These are phyloP conservation scores for Hystrix cristata DNA, from an alignment of 2,113 vertebrate genomes.

Conservation along the genomic window DNA sequence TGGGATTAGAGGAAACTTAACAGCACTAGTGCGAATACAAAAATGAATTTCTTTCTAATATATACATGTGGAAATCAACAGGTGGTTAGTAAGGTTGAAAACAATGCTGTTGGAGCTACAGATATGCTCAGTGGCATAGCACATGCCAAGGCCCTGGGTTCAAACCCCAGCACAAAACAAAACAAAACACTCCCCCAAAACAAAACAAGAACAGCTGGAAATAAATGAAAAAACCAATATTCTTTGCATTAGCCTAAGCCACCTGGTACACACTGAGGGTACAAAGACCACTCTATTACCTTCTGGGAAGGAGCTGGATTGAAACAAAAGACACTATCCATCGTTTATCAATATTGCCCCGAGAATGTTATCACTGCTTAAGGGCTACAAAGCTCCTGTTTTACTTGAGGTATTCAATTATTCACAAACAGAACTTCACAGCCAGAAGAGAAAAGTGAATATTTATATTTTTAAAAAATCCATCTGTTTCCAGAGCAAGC, in stretches of 20 bases:
- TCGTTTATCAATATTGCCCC: neutral
- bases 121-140: neutral
- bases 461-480: neutral
- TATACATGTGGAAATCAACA: conserved; percentile 25
- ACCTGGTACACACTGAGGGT: neutral
- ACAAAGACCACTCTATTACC: neutral
- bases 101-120: neutral
- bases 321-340: conserved; percentile 20
- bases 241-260: neutral
- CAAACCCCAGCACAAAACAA: neutral
- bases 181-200: neutral
- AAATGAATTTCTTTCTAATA: conserved; percentile 5
- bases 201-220: neutral
- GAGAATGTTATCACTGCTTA: conserved; percentile 25
- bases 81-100: conserved; percentile 51
- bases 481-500: conserved; percentile 31
- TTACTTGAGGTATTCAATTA: conserved; percentile 55
- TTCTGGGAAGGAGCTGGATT: conserved; percentile 17
- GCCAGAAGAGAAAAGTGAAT: conserved; percentile 47
- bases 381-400: neutral
- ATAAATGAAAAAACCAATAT: neutral
- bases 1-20: neutral
- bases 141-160: neutral
- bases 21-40: conserved; percentile 33
- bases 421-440: conserved; percentile 62